These are phyloP conservation scores for Poeciliopsis occidentalis DNA, from an alignment of 2,113 vertebrate species.

Conservation along the genomic window DNA sequence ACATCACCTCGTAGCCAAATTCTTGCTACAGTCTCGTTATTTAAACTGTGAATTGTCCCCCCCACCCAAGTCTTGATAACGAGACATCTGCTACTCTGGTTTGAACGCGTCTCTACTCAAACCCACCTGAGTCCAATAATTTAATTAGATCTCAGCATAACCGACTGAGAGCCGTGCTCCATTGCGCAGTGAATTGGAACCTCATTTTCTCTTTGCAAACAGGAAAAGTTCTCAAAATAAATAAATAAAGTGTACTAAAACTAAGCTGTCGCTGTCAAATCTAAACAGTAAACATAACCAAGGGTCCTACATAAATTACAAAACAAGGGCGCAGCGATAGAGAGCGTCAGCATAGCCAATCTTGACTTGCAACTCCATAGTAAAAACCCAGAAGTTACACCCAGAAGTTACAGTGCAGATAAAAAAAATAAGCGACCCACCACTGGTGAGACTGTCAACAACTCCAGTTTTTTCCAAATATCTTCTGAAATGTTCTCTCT, in stretches of 20 bases:
- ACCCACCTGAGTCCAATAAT: constrained; percentile 6
- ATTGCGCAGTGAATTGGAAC: background rate
- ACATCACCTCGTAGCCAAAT: too few species aligned
- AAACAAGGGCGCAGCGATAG: too few species aligned
- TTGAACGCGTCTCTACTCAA: background rate
- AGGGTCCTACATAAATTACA: too few species aligned
- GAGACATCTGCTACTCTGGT: background rate
- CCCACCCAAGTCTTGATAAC: too few species aligned
- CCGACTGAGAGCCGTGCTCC: background rate
- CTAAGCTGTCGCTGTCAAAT: too few species aligned
- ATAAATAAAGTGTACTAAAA: background rate
- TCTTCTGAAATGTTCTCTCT: constrained; percentile 93
- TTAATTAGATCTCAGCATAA: background rate
- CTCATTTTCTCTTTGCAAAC: background rate
- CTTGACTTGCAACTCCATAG: too few species aligned
- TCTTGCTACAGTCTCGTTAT: too few species aligned
- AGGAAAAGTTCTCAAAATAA: background rate
- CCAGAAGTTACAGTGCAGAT: too few species aligned
- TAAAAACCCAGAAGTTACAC: too few species aligned
- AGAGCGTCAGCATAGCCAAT: too few species aligned
- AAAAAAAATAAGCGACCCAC: constrained; percentile 66
- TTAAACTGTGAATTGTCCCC: too few species aligned
- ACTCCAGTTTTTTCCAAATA: constrained; percentile 95
- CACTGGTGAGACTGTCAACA: constrained; percentile 91
- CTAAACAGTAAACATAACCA: too few species aligned